Evolutionary conservation across 2,888 invertebrate species (phyloP).

Genomic region (Dicyrtomina minuta): DNA sequence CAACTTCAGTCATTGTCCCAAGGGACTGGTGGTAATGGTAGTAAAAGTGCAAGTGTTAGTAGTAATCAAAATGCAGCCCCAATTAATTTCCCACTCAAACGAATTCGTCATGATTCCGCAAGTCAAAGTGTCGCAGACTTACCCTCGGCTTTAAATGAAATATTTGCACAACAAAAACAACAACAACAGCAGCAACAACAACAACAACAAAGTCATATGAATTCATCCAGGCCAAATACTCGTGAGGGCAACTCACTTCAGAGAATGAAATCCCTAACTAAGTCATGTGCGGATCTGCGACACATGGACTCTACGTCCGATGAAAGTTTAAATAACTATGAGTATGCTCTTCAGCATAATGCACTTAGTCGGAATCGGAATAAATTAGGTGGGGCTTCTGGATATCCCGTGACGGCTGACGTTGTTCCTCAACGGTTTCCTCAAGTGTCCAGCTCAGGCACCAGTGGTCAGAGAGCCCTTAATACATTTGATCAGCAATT

Average conservation of each 20-base stretch:
- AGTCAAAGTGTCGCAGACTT: conserved; percentile 47
- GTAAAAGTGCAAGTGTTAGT: background rate
- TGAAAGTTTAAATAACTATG: conserved; percentile 6
- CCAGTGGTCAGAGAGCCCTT: background rate
- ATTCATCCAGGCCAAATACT: too few relatives aligned
- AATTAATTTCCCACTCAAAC: conserved; percentile 11
- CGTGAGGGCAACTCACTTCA: conserved; percentile 15
- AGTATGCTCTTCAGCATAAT: background rate
- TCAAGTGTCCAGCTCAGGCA: background rate
- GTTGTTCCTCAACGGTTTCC: background rate
- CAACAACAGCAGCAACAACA: conserved; percentile 16
- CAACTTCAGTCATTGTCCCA: too few relatives aligned
- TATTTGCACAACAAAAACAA: conserved; percentile 35
- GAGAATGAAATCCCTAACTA: conserved; percentile 34
- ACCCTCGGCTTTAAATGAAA: conserved; percentile 49
- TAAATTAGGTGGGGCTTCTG: background rate
- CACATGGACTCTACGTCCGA: conserved; percentile 6
- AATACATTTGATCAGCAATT: conserved; percentile 21
- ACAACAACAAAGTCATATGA: conserved; percentile 19
- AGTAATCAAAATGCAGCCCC: too few relatives aligned
- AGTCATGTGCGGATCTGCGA: conserved; percentile 50
- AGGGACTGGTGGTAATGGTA: too few relatives aligned
- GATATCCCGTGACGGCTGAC: conserved; percentile 20
- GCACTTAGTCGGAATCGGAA: too few relatives aligned
- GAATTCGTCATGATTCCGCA: conserved; percentile 20